Evolutionary conservation across 2,113 vertebrate species (phyloP), one percentile per base, ranked within the genome.

Genomic region (Neodontobutis hainanensis): DNA sequence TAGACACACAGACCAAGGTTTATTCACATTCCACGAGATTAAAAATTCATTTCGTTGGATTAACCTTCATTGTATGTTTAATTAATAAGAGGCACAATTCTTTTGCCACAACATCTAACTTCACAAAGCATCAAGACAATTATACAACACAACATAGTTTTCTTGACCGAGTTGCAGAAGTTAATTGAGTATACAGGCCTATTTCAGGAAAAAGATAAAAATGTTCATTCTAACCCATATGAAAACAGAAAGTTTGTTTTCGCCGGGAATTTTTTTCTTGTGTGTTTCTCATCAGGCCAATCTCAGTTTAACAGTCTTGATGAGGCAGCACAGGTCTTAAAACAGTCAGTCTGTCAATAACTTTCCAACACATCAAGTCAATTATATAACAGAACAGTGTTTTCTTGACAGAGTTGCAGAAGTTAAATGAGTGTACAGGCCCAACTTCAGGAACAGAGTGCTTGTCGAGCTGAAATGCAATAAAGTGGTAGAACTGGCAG

Each of bases 401-500:
- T 70, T 70, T 9, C 19, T 67, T 65, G 38, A 78, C 51, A 65
- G 56, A 32, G 59, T 11, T 38, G 59, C 16, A 59, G 16, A 65
- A 60, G 57, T 61, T 55, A 49, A 15, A 65, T 43, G 55, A 70
- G 55, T 61, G 8, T 15, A 55, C 19, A 12, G 51, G 52, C 59
- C 46, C 61, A 68, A 46, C 64, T 57, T 38, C 53, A 71, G 57
- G 66, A 69, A 65, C 42, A 35, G 19, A 65, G 53, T 42, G 68
- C 44, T 81, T 83, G 73, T 78, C 50, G 61, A 75, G 50, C 57
- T 73, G 55, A 80, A 75, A 67, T 65, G 63, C 45, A 56, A 60
- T 69, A 70, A 85, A 84, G 60, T 62, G 32, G 53, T 57, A 10
- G 50, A 81, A 75, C 46, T 77, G 68, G 73, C 63, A 70, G 68